Conservation (phyloP, 2,888 invertebrate genomes). For the Lepidochitona cinerea region DNA sequence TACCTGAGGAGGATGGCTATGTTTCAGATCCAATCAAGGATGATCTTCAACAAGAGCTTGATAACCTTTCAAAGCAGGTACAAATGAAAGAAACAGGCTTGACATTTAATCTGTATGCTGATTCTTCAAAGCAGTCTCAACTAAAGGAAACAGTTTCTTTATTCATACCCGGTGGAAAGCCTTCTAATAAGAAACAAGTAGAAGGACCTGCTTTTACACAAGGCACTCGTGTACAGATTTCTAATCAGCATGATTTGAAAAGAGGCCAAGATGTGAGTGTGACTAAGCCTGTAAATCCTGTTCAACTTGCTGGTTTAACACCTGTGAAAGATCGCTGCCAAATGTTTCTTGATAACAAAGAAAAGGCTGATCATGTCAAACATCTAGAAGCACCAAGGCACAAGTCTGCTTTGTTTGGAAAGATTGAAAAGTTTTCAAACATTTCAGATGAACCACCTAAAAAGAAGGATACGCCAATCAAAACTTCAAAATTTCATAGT, state of each 20-base stretch:
- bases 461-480: not conserved
- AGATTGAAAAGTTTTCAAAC: not conserved
- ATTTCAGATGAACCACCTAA: not conserved
- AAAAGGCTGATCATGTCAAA: too few relatives aligned
- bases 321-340: not conserved
- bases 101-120: too few relatives aligned
- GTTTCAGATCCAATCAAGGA: not conserved
- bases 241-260: not conserved
- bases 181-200: not conserved
- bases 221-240: not conserved
- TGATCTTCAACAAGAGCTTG: not conserved
- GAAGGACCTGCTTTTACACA: not conserved
- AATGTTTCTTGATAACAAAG: not conserved
- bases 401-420: not conserved
- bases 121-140: not conserved
- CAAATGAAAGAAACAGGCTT: not conserved
- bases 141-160: not conserved
- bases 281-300: too few relatives aligned
- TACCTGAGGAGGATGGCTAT: not conserved
- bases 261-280: too few relatives aligned
- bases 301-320: too few relatives aligned
- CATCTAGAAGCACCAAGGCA: not conserved
- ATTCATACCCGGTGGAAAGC: not conserved
- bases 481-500: not conserved
- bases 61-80: not conserved